Conservation (phyloP, 2,113 vertebrate genomes). For the Rhadina sibilatrix region DNA sequence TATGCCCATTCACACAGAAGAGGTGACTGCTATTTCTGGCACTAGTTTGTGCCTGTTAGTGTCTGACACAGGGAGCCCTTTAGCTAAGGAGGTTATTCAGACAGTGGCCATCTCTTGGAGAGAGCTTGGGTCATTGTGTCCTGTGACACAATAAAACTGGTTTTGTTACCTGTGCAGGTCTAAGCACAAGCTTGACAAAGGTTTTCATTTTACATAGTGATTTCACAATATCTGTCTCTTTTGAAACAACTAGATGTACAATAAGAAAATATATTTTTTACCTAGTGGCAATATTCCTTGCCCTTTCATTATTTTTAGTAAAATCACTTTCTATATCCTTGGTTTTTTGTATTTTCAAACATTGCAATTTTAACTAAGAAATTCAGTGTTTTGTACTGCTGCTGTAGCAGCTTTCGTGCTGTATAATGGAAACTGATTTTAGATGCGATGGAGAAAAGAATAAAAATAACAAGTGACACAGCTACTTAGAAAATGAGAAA, state of each 20-base stretch:
- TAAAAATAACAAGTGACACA: background rate
- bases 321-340: background rate
- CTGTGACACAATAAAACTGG: background rate
- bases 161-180: background rate
- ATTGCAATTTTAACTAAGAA: background rate
- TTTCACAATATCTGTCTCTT: background rate
- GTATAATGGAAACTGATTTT: background rate
- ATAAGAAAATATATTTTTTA: background rate
- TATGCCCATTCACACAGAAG: background rate
- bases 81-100: background rate
- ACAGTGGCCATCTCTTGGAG: background rate
- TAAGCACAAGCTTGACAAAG: background rate
- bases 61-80: background rate
- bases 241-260: background rate
- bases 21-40: background rate
- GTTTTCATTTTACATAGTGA: background rate
- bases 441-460: rapidly evolving
- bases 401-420: background rate
- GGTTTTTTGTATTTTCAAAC: background rate
- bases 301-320: background rate
- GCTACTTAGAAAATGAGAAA: background rate
- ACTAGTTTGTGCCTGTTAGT: background rate
- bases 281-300: background rate
- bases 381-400: background rate
- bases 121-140: background rate